Conservation (phyloP, 2,888 invertebrate genomes). For the Drosophila neotestacea region DNA sequence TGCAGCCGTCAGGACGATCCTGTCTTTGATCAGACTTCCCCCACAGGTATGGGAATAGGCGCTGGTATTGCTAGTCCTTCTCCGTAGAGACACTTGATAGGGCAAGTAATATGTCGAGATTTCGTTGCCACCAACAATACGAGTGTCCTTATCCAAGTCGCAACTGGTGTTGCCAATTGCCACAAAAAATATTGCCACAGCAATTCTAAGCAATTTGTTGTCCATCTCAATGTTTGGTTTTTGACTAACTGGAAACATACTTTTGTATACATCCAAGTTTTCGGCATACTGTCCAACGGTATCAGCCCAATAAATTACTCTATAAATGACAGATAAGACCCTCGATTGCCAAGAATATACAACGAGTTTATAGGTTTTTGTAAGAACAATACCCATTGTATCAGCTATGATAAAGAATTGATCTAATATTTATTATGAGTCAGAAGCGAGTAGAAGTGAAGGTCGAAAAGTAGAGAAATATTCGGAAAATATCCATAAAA, state of each 20-base stretch:
- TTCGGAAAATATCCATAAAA: neutral
- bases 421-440: slow-evolving; percentile 11
- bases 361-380: slow-evolving; percentile 5
- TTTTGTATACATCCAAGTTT: neutral
- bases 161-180: slow-evolving; percentile 14
- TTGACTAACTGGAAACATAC: slow-evolving; percentile 32
- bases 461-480: neutral
- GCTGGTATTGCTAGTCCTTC: slow-evolving; percentile 40
- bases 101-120: slow-evolving; percentile 60
- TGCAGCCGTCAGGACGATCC: slow-evolving; percentile 77
- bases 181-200: slow-evolving; percentile 15
- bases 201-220: slow-evolving; percentile 26
- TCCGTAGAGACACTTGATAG: slow-evolving; percentile 74
- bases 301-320: slow-evolving; percentile 16
- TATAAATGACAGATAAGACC: slow-evolving; percentile 39
- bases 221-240: slow-evolving; percentile 49
- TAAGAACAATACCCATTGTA: slow-evolving; percentile 3
- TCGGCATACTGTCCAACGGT: neutral
- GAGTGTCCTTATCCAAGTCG: slow-evolving; percentile 19
- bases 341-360: slow-evolving; percentile 30
- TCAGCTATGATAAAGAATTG: slow-evolving; percentile 4
- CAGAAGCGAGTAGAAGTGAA: neutral
- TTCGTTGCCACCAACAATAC: slow-evolving; percentile 76
- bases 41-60: slow-evolving; percentile 65
- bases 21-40: slow-evolving; percentile 49